Conservation (phyloP, 2,797 vertebrate species). For the Gallirallus australis region DNA sequence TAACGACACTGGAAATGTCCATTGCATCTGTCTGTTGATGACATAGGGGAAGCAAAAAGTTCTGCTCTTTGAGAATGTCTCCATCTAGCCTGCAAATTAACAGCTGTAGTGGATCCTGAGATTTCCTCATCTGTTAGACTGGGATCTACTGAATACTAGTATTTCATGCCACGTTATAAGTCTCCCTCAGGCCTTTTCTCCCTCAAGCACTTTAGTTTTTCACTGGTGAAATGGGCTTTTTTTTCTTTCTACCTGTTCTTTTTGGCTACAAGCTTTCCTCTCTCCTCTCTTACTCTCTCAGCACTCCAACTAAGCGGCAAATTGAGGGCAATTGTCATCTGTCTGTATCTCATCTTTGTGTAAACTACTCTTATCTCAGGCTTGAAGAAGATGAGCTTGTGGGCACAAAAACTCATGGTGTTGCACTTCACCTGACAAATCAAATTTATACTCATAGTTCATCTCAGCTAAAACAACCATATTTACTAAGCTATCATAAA, state of each 20-base stretch:
- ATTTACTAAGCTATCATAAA: not conserved
- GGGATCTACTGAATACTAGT: not conserved
- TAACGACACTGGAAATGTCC: not conserved
- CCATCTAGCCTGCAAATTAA: not conserved
- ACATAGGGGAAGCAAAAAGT: not conserved
- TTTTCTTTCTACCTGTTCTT: not conserved
- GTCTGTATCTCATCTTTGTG: not conserved
- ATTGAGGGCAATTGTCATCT: not conserved
- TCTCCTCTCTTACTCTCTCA: not conserved
- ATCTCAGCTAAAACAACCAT: not conserved
- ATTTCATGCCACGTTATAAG: not conserved
- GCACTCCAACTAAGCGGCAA: not conserved
- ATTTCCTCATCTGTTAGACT: not conserved
- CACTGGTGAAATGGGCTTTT: not conserved
- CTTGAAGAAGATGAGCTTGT: not conserved
- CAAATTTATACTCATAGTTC: not conserved
- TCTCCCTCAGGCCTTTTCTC: not conserved
- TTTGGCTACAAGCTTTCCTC: not conserved
- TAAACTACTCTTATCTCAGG: not conserved
- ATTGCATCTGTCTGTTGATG: not conserved
- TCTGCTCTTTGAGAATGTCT: not conserved
- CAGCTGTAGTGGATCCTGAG: not conserved
- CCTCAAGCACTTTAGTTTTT: not conserved
- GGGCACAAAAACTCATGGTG: fast-evolving
- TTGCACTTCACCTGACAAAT: not conserved